phyloP scores from a whole-genome alignment of 2,113 vertebrate species.

The Tonatia bakeri region DNA sequence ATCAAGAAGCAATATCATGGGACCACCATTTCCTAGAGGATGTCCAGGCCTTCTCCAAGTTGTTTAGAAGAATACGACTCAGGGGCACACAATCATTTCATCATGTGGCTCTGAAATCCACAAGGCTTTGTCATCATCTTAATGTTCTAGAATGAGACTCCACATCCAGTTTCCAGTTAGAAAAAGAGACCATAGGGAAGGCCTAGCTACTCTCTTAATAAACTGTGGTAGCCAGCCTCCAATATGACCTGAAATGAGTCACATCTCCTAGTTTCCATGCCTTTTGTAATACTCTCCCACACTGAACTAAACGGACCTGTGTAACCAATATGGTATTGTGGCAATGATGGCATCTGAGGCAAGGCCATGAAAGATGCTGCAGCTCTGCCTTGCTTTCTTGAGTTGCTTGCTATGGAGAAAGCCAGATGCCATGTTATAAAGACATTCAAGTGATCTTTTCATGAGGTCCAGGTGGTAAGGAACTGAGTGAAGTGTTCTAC shows the following conservation, averaged over 20 bases:
- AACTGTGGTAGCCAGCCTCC: not conserved
- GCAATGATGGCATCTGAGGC: not conserved
- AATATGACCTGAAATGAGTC: not conserved
- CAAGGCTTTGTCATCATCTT: not conserved
- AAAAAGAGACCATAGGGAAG: not conserved
- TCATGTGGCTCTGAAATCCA: not conserved
- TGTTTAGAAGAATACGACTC: not conserved
- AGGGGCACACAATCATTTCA: not conserved
- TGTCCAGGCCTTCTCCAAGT: not conserved
- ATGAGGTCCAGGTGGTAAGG: not conserved
- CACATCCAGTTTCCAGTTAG: not conserved
- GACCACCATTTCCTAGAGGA: not conserved
- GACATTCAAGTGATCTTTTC: not conserved
- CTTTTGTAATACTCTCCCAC: not conserved
- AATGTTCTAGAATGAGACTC: not conserved
- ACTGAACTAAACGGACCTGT: not conserved
- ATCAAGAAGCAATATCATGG: not conserved
- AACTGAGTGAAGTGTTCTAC: not conserved
- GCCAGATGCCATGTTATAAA: not conserved
- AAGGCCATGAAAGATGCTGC: not conserved
- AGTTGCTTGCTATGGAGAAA: not conserved
- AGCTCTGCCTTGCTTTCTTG: not conserved
- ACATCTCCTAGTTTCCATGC: not conserved
- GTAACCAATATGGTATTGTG: not conserved
- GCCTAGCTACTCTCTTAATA: not conserved